A percentile compares a stretch with the other conserved stretches of the same genome.
These are phyloP conservation scores for Drosophila meridionalis DNA, from an alignment of 2,888 invertebrate genomes.

Conservation along the genomic window DNA sequence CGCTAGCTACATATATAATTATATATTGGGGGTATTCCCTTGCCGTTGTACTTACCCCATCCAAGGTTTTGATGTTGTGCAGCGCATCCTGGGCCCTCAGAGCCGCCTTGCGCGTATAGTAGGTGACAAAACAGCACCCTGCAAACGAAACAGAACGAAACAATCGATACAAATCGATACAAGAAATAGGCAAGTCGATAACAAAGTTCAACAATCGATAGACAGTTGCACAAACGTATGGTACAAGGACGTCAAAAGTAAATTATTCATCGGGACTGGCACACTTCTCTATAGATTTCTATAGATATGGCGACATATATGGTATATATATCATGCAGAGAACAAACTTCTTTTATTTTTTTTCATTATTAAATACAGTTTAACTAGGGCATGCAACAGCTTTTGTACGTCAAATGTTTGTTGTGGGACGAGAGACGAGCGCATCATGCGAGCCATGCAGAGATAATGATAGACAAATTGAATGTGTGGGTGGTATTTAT, in stretches of 20 bases:
- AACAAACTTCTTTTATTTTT: conserved; percentile 19
- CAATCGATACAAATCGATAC: conserved; percentile 75
- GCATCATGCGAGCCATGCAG: conserved; percentile 63
- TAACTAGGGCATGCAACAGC: conserved; percentile 35
- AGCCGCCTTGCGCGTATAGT: conserved; percentile 98
- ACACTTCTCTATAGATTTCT: conserved; percentile 16
- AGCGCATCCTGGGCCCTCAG: conserved; percentile 99
- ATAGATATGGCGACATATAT: conserved; percentile 6
- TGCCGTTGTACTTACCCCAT: conserved; percentile 92
- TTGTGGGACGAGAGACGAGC: conserved; percentile 55
- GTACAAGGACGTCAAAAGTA: conserved; percentile 56
- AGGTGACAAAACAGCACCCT: conserved; percentile 99
- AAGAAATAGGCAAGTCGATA: conserved; percentile 55
- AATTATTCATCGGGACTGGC: conserved; percentile 13
- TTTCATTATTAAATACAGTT: not conserved
- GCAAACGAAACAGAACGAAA: conserved; percentile 87
- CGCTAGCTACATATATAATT: conserved; percentile 41
- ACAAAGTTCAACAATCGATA: conserved; percentile 54
- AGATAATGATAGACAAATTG: conserved; percentile 35
- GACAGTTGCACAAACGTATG: conserved; percentile 68
- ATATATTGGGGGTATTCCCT: conserved; percentile 8
- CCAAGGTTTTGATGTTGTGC: conserved; percentile 99
- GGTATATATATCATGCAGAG: conserved; percentile 47
- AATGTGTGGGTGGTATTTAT: conserved; percentile 20
- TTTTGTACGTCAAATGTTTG: conserved; percentile 13